Evolutionary conservation across 2,888 invertebrate species (phyloP).

Genomic region (Anoplius nigerrimus): DNA sequence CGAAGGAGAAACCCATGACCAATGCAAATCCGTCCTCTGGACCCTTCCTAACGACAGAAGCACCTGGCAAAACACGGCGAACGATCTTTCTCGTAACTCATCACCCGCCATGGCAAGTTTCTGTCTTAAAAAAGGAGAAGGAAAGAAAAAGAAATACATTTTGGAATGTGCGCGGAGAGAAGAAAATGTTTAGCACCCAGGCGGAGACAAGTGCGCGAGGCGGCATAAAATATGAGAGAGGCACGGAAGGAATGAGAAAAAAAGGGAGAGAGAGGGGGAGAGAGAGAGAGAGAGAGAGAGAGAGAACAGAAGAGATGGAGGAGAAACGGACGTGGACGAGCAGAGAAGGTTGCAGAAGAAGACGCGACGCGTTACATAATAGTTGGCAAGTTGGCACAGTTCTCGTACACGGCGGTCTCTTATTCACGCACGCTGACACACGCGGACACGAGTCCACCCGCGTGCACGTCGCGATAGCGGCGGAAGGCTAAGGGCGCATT

Average conservation of each 20-base stretch:
- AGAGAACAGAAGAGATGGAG: too few species aligned
- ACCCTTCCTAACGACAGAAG: neutral
- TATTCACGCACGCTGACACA: slow-evolving; percentile 53
- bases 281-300: slow-evolving; percentile 9
- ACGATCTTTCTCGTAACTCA: too few species aligned
- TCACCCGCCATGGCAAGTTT: too few species aligned
- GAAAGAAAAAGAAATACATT: neutral
- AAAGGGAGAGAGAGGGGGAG: neutral
- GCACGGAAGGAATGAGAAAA: neutral
- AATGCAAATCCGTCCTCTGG: neutral
- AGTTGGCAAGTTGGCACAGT: slow-evolving; percentile 64
- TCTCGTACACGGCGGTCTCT: slow-evolving; percentile 47
- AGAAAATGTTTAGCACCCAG: neutral
- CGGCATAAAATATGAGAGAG: slow-evolving; percentile 7
- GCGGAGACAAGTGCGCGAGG: neutral
- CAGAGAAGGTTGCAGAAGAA: slow-evolving; percentile 37
- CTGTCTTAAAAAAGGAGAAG: neutral
- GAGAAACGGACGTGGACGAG: slow-evolving; percentile 20
- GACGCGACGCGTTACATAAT: slow-evolving; percentile 57
- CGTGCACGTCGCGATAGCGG: slow-evolving; percentile 23
- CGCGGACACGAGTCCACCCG: slow-evolving; percentile 24
- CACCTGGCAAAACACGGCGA: too few species aligned
- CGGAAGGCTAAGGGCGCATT: slow-evolving; percentile 48
- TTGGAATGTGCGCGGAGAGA: too few species aligned
- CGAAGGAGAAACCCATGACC: too few species aligned